A percentile compares a stretch with the other conserved stretches of the same genome.
These are phyloP conservation scores for Acheta domesticus DNA, from an alignment of 2,888 invertebrate species.

Conservation along the genomic window DNA sequence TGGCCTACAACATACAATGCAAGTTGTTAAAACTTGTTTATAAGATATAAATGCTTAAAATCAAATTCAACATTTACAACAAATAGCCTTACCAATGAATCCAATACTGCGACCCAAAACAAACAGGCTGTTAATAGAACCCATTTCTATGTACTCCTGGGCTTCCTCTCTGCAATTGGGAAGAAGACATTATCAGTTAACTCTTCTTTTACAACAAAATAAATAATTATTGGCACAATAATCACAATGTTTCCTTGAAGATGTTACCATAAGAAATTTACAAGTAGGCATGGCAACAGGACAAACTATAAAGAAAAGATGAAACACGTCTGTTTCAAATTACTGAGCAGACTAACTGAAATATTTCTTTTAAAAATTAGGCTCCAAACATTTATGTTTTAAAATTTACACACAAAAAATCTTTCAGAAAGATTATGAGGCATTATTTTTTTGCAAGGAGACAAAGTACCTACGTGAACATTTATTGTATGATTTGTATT, in stretches of 20 bases:
- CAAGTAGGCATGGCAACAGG: too few relatives aligned
- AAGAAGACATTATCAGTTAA: conserved; percentile 24
- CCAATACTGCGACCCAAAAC: conserved; percentile 98
- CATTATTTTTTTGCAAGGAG: background rate
- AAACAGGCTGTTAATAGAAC: conserved; percentile 96
- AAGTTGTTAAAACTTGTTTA: too few relatives aligned
- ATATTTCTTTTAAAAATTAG: background rate
- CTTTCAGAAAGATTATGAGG: background rate
- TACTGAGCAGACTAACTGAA: background rate
- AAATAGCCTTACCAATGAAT: conserved; percentile 81
- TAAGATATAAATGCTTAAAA: background rate
- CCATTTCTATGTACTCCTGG: conserved; percentile 94
- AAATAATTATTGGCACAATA: too few relatives aligned
- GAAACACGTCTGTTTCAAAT: background rate
- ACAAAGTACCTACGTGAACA: background rate
- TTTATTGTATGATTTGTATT: too few relatives aligned
- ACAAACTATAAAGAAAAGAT: background rate
- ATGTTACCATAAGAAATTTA: too few relatives aligned
- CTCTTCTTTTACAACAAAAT: too few relatives aligned
- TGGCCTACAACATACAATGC: conserved; percentile 60
- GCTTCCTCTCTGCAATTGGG: conserved; percentile 77
- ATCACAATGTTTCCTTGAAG: too few relatives aligned
- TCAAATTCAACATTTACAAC: conserved; percentile 19
- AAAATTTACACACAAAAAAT: background rate
- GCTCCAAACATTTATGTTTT: background rate